A percentile compares a stretch with the other conserved stretches of the same genome.
Evolutionary conservation across 37 sponge, comb jelly and placozoan genomes (phyloP).

Genomic region (Dysidea cf. avara): DNA sequence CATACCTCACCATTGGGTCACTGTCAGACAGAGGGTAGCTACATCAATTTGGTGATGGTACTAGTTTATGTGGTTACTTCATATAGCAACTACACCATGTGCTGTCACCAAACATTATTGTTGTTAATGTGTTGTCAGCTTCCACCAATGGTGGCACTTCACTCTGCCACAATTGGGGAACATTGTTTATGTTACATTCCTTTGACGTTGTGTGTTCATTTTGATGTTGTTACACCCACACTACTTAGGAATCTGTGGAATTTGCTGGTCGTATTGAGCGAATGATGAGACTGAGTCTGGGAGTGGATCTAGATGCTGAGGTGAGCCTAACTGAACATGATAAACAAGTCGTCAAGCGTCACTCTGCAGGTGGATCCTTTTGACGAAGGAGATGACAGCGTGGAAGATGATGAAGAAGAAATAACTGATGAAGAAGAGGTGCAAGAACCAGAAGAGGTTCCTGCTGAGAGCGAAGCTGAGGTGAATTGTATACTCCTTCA

Average conservation of each 20-base stretch:
- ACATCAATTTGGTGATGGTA: no score
- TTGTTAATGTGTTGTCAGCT: no score
- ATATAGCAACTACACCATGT: no score
- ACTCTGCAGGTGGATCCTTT: background rate
- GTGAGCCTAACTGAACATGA: conserved; percentile 17
- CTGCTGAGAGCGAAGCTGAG: conserved; percentile 8
- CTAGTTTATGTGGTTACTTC: no score
- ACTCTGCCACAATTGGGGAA: no score
- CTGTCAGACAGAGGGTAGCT: no score
- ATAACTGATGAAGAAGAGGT: conserved; percentile 44
- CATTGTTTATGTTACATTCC: no score
- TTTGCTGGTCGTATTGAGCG: conserved; percentile 95
- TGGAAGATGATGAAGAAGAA: conserved; percentile 45
- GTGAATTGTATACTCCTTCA: no score
- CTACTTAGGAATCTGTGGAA: conserved; percentile 79
- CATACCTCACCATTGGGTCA: no score
- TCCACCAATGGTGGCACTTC: no score
- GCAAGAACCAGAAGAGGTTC: conserved; percentile 40
- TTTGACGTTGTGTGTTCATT: no score
- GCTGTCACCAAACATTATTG: background rate
- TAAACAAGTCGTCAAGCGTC: background rate
- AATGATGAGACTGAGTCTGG: conserved; percentile 83
- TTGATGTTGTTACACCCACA: background rate
- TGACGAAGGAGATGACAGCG: conserved; percentile 11
- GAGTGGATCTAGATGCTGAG: conserved; percentile 70